Evolutionary conservation across 2,113 vertebrate genomes (phyloP).

Genomic region (Spea bombifrons): DNA sequence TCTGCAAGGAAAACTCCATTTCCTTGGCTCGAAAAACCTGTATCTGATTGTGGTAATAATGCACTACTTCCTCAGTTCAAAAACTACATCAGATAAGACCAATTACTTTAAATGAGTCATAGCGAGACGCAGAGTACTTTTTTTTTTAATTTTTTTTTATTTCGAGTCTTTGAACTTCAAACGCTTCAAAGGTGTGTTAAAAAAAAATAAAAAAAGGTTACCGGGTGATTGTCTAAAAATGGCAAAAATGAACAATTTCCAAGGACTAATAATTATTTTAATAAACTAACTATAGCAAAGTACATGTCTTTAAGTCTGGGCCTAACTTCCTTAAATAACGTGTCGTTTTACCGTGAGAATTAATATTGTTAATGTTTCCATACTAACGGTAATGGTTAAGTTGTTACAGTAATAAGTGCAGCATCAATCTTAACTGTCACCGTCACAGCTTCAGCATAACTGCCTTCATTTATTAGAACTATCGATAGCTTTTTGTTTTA

Average conservation of each 20-base stretch:
- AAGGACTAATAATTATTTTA: constrained; percentile 66
- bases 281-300: constrained; percentile 59
- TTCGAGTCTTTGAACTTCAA: constrained; percentile 78
- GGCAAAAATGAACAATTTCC: constrained; percentile 73
- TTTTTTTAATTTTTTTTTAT: constrained; percentile 51
- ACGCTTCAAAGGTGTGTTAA: constrained; percentile 79
- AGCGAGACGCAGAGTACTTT: constrained; percentile 69
- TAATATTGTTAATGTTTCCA: background rate
- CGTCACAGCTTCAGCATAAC: too few species aligned
- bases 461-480: too few species aligned
- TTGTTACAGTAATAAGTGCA: too few species aligned
- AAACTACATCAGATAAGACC: constrained; percentile 80
- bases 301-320: background rate
- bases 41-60: constrained; percentile 87
- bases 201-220: constrained; percentile 63
- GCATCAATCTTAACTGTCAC: too few species aligned
- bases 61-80: constrained; percentile 78
- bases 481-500: too few species aligned
- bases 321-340: background rate
- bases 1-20: constrained; percentile 78
- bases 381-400: background rate
- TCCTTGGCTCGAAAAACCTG: constrained; percentile 76
- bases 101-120: constrained; percentile 86
- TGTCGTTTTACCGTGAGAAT: background rate
- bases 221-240: constrained; percentile 69